Evolutionary conservation across 2,113 vertebrate genomes (phyloP).

Genomic region (Megaceryle maxima): DNA sequence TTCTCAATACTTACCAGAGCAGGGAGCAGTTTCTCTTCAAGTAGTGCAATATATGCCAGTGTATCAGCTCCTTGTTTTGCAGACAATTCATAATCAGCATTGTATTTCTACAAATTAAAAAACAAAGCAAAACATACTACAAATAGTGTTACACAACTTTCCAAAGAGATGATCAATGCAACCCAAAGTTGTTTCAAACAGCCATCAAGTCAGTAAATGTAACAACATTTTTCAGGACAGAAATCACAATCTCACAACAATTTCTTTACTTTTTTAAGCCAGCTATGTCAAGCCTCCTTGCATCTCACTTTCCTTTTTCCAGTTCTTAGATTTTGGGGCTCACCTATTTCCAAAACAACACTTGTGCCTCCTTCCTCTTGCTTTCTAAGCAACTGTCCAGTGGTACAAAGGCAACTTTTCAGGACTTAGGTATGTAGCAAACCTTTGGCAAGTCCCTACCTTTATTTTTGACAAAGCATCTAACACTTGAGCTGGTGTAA

Average conservation of each 20-base stretch:
- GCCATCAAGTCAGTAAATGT: not conserved
- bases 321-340: not conserved
- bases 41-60: constrained; percentile 93
- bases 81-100: constrained; percentile 92
- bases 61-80: constrained; percentile 96
- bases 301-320: not conserved
- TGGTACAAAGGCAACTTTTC: not conserved
- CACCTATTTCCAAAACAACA: not conserved
- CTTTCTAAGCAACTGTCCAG: not conserved
- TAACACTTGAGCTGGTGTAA: not conserved
- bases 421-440: not conserved
- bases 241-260: not conserved
- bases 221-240: not conserved
- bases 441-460: not conserved
- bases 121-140: not conserved
- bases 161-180: not conserved
- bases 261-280: not conserved
- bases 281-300: not conserved
- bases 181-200: not conserved
- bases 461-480: not conserved
- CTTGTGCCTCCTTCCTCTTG: not conserved
- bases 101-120: constrained; percentile 81
- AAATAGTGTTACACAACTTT: not conserved
- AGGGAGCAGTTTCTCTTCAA: constrained; percentile 92
- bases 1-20: constrained; percentile 81